Base-by-base conservation (phyloP, 2,888 invertebrate genomes). In the Palloptera scutellata region DNA sequence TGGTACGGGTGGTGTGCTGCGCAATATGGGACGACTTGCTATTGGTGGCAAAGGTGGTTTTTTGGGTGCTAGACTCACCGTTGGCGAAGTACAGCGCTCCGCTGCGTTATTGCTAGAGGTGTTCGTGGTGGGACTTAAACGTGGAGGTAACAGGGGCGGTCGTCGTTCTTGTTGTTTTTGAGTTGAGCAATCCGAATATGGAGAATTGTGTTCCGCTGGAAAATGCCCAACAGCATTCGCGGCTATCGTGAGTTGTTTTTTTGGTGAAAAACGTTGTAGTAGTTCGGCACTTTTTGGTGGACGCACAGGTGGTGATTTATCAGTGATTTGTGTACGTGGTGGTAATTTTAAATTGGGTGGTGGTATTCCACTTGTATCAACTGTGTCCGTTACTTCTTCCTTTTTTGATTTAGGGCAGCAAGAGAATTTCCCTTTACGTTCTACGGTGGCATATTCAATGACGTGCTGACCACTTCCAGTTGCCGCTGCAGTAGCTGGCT, bases 1-100 rank as follows among this genome's bases (percentile, higher is more conserved):
- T 76, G 89, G 84, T 74, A 89, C 79, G 80, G 90, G 89, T 80
- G 90, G 89, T 74, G 89, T 85, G 68, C 89, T 89, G 9, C 82
- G 80, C 61, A 78, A 70, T 58, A 76, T 75, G 42, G 84, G 83
- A 61, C 83, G 81, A 68, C 75, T 77, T 63, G 91, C 89, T 54
- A 91, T 89, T 19, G 91, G 91, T 68, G 92, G 91, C 76, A 92
- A 81, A 41, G 91, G 91, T 48, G 91, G 91, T 82, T 91, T 92
- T 79, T 91, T 91, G 11, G 91, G 91, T 40, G 90, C 89, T 63
- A 75, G 76, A 79, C 81, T 79, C 79, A 83, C 83, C 79, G 75
- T 73, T 45, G 77, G 70, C 11, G 75, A 71, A n/a, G 71, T 62
- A 63, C 74, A 70, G 41, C 53, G 74, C 55, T 65, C 70, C 12